phyloP scores from a whole-genome alignment of 2,113 vertebrate species.

The Bambusicola thoracicus region DNA sequence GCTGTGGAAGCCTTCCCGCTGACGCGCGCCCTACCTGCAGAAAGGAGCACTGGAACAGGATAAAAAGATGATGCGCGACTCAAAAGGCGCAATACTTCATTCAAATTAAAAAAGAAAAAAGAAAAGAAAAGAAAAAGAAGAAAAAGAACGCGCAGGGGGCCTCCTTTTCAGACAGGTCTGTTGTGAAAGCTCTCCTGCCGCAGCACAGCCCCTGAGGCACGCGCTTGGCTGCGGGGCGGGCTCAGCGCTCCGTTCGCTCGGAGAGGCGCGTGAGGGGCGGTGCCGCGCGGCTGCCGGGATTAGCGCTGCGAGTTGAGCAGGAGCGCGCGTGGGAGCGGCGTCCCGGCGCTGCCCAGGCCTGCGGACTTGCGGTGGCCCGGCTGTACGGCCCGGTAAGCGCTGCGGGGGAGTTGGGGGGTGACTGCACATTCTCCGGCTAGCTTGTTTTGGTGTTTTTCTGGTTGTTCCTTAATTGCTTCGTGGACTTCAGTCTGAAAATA shows the following conservation, averaged over 20 bases:
- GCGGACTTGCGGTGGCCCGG: no score
- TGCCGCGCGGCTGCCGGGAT: rapidly evolving
- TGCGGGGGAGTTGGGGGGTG: not conserved
- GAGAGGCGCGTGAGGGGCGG: not conserved
- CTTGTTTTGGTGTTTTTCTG: not conserved
- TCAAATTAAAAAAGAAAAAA: not conserved
- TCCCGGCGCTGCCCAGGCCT: no score
- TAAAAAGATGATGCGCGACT: not conserved
- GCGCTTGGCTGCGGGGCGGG: no score
- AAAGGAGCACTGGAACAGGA: rapidly evolving
- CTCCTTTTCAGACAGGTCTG: not conserved
- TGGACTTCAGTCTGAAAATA: not conserved
- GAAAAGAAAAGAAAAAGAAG: no score
- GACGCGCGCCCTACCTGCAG: not conserved
- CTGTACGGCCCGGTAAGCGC: not conserved
- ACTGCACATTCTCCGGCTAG: not conserved
- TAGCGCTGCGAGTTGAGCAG: no score
- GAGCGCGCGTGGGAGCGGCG: no score
- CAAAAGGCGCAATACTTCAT: not conserved
- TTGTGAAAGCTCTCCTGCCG: not conserved
- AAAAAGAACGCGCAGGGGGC: not conserved
- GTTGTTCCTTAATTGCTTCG: not conserved
- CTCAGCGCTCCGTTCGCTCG: no score
- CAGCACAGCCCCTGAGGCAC: no score
- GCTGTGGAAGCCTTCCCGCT: not conserved